A percentile compares a stretch with the other conserved stretches of the same genome.
Conservation (phyloP, 2,797 vertebrate genomes). For the Esox masquinongy region DNA sequence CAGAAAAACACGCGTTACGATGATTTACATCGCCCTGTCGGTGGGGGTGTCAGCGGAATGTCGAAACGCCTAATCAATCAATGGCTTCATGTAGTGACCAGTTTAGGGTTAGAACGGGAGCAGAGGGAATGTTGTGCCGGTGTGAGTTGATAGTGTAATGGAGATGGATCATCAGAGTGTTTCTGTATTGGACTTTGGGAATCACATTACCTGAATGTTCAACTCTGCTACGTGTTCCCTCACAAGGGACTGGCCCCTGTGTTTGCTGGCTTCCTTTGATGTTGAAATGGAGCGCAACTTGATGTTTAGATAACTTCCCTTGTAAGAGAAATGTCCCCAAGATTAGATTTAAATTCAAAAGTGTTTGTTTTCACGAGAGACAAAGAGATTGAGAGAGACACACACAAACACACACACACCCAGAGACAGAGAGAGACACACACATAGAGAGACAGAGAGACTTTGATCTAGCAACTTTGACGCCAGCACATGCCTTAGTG, state of each 20-base stretch:
- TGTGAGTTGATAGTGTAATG: background rate
- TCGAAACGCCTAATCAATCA: conserved; percentile 22
- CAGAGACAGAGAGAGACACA: background rate
- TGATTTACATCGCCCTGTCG: background rate
- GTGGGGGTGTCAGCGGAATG: conserved; percentile 11
- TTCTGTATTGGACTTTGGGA: background rate
- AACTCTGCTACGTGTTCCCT: background rate
- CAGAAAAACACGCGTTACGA: conserved; percentile 14
- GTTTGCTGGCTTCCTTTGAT: conserved; percentile 2
- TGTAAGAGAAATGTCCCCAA: background rate
- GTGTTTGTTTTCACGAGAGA: background rate
- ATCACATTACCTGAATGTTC: background rate
- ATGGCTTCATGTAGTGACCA: conserved; percentile 18
- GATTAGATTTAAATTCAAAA: conserved; percentile 1
- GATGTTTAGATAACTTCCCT: background rate
- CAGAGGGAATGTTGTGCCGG: background rate
- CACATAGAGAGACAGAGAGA: background rate
- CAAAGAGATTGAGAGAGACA: background rate
- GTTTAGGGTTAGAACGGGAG: conserved; percentile 20
- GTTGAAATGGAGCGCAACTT: background rate
- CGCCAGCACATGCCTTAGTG: background rate
- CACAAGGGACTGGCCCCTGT: background rate
- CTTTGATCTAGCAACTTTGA: background rate
- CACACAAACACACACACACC: background rate
- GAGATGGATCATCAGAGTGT: background rate